Evolutionary conservation across 2,797 vertebrate genomes (phyloP), one percentile per base, ranked within the genome.

Genomic region (Tachyglossus aculeatus): DNA sequence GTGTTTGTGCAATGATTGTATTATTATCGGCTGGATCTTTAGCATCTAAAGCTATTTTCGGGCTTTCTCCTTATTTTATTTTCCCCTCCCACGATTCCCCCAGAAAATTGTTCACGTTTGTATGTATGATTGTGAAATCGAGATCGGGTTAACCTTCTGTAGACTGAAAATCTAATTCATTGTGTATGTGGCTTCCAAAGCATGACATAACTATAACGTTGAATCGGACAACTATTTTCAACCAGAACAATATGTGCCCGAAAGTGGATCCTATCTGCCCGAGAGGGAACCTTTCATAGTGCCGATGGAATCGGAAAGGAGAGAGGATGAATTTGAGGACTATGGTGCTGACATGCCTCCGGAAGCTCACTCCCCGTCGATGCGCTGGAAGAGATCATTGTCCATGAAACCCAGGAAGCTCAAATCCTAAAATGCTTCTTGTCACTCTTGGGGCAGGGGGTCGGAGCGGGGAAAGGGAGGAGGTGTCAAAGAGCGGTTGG

Each of bases 191-290:
- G 91, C 90, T 86, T 91, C 83, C 88, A 79, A 89, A 81, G 78
- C 80, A 85, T 89, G 85, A 76, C 77, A 79, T 93, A 90, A 91
- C 91, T 90, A 69, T 93, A 78, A 73, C 90, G 89, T 95, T 96
- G 95, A 95, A 96, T 96, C 86, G 92, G 94, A 93, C 94, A 86
- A 91, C 93, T 96, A 94, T 97, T 94, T 96, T 93, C 93, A 93
- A 96, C 93, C 94, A 98, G 97, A 94, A 84, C 83, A 90, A 27
- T 94, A 92, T 64, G 90, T 90, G 81, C 93, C 93, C 85, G 92
- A 94, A 89, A 92, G 90, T 71, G 93, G 95, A 93, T 94, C 89
- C 85, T 96, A 94, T 94, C 94, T 92, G 74, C 93, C 94, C 52
- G 94, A 95, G 73, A 91, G 93, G 69, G 92, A 95, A 82, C 91